Evolutionary conservation across 1,140 invertebrate genomes (phyloP).

Genomic region (Camponotus pennsylvanicus): DNA sequence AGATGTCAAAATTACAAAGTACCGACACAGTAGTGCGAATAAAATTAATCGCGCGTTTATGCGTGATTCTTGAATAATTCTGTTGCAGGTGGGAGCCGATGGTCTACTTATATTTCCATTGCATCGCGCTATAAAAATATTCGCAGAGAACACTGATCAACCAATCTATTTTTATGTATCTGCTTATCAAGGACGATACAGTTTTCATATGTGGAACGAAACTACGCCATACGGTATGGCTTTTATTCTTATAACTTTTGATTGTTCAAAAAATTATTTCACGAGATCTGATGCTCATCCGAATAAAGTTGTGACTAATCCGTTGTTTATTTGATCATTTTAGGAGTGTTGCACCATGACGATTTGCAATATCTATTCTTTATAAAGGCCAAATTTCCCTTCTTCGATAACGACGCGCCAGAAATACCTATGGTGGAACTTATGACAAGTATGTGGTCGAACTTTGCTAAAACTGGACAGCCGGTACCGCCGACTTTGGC

Average conservation of each 20-base stretch:
- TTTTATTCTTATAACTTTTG: not conserved
- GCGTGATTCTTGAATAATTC: not conserved
- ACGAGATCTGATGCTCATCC: not conserved
- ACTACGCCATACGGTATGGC: slow-evolving; percentile 84
- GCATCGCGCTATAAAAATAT: slow-evolving; percentile 85
- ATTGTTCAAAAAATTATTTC: not conserved
- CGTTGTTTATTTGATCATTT: not conserved
- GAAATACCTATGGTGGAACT: slow-evolving; percentile 78
- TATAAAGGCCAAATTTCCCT: slow-evolving; percentile 80
- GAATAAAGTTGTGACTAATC: not conserved
- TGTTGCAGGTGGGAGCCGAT: slow-evolving; percentile 85
- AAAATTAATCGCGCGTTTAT: not conserved
- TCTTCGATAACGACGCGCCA: slow-evolving; percentile 72
- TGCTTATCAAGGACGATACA: slow-evolving; percentile 86
- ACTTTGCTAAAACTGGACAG: slow-evolving; percentile 81
- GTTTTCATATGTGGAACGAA: slow-evolving; percentile 85
- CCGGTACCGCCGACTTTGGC: slow-evolving; percentile 53
- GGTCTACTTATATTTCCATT: slow-evolving; percentile 85
- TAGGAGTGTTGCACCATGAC: slow-evolving; percentile 88
- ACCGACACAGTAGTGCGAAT: not conserved
- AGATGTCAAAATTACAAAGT: not conserved
- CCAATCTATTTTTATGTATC: slow-evolving; percentile 87
- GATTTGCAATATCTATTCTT: slow-evolving; percentile 89
- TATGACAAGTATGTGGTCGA: slow-evolving; percentile 80
- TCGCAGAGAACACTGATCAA: slow-evolving; percentile 83